Base-by-base conservation (phyloP, 2,797 vertebrate genomes). In the Dendrocincla fuliginosa region DNA sequence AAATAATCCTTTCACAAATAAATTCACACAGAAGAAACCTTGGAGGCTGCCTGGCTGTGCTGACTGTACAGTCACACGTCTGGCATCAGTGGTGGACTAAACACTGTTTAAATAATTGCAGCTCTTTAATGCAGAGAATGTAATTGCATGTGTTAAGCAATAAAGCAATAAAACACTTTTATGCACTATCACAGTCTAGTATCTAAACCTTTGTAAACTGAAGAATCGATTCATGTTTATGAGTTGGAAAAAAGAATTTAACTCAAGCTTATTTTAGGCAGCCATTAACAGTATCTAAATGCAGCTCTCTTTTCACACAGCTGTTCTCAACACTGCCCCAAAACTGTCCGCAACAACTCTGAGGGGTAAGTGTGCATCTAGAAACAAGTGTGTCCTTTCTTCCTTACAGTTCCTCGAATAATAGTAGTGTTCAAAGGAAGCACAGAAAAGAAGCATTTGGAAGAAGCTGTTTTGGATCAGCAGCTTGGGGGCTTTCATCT, bases 221-320 rank as follows among this genome's bases (percentile, higher is more conserved):
- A 89, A 74, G n/a, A 64, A 64, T 18, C 0, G 0, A 46, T 8
- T 50, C 3, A 2, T 3, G 0, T 35, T 67, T 44, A 14, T 33
- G 25, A 53, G 32, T 3, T 61, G 13, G 2, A 55, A 16, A 16
- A 33, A 5, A 42, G 39, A 50, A 44, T 4, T 10, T 9, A 64
- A 42, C 7, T 64, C 16, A n/a, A 77, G n/a, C 13, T 52, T 56
- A 33, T 80, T 89, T 87, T 20, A 52, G 24, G 35, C n/a, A 87
- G 46, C 49, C 5, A 6, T 22, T 59, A 55, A 27, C 42, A 49
- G 23, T 7, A 32, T 23, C 53, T 30, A 44, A 70, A 53, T 10
- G 32, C 39, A 79, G 53, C 57, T 86, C 14, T 6, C 28, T 46
- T 50, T 52, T 76, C 50, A 28, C 55, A 15, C 3, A 28, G 42